Conservation (phyloP, 2,797 vertebrate genomes). For the Eospalax fontanierii region DNA sequence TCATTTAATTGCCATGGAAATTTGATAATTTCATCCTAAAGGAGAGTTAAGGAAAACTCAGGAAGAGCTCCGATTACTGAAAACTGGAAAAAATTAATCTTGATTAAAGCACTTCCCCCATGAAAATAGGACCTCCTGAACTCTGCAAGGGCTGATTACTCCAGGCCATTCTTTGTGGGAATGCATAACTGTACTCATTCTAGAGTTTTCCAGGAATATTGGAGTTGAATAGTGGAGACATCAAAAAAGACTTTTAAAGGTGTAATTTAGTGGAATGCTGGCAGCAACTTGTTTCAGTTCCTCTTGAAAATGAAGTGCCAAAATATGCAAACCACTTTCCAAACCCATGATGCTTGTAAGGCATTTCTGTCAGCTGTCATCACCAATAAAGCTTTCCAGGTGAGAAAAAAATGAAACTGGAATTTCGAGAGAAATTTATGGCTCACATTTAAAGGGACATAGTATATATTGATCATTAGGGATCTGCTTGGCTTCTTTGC, state of each 20-base stretch:
- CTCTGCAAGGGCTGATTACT: conserved; percentile 86
- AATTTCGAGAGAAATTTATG: conserved; percentile 48
- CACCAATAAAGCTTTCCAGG: not conserved
- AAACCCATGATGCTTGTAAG: conserved; percentile 25
- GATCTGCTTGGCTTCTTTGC: conserved; percentile 6
- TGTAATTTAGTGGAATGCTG: conserved; percentile 69
- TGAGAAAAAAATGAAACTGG: not conserved
- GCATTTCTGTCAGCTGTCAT: conserved; percentile 75
- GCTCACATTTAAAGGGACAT: conserved; percentile 44
- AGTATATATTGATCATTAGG: conserved; percentile 28
- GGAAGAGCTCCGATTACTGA: conserved; percentile 91
- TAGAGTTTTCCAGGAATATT: conserved; percentile 56
- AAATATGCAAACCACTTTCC: conserved; percentile 53
- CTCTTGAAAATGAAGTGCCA: conserved; percentile 61
- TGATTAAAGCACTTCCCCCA: conserved; percentile 92
- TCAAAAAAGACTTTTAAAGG: conserved; percentile 60
- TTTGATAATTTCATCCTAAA: conserved; percentile 93
- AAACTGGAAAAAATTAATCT: conserved; percentile 92
- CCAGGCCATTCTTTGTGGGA: conserved; percentile 64
- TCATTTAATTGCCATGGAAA: conserved; percentile 92
- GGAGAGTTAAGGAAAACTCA: conserved; percentile 87
- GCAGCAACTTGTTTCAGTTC: conserved; percentile 66
- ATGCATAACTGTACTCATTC: conserved; percentile 63
- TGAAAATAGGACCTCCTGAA: conserved; percentile 90
- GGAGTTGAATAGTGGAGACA: conserved; percentile 53